Conservation (phyloP, 35 echinoderm and acorn worm species). For the Apostichopus japonicus region DNA sequence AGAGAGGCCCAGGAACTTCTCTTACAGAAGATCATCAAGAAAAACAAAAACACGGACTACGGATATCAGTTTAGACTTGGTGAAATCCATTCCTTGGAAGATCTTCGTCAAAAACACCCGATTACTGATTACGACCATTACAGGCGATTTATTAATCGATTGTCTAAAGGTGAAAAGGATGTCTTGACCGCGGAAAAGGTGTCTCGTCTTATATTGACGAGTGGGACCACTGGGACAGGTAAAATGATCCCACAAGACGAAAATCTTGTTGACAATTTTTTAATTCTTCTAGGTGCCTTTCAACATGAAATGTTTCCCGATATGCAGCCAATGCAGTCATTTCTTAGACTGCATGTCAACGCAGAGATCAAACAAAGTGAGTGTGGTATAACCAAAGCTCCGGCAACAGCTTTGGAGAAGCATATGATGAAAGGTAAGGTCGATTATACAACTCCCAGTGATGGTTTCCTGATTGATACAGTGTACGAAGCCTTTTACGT, state of each 20-base stretch:
- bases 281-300: not conserved
- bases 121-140: constrained; percentile 65
- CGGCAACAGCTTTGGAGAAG: not conserved
- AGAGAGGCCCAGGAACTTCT: constrained; percentile 54
- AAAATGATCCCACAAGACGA: constrained; percentile 64
- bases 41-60: constrained; percentile 72
- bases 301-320: not conserved
- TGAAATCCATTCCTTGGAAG: constrained; percentile 52
- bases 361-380: constrained; percentile 9
- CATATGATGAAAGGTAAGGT: not conserved
- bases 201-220: constrained; percentile 19
- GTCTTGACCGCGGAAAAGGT: constrained; percentile 58
- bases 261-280: not conserved
- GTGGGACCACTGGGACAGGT: constrained; percentile 69
- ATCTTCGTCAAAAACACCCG: constrained; percentile 65
- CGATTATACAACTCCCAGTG: not conserved
- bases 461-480: constrained; percentile 5
- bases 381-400: constrained; percentile 19
- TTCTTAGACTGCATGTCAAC: constrained; percentile 48
- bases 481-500: constrained; percentile 55
- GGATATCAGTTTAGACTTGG: constrained; percentile 41
- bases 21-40: constrained; percentile 39
- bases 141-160: constrained; percentile 53
- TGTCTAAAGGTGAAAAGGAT: constrained; percentile 63
- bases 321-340: constrained; percentile 42